Conservation (phyloP, 2,888 invertebrate genomes). For the Cephonodes hylas region DNA sequence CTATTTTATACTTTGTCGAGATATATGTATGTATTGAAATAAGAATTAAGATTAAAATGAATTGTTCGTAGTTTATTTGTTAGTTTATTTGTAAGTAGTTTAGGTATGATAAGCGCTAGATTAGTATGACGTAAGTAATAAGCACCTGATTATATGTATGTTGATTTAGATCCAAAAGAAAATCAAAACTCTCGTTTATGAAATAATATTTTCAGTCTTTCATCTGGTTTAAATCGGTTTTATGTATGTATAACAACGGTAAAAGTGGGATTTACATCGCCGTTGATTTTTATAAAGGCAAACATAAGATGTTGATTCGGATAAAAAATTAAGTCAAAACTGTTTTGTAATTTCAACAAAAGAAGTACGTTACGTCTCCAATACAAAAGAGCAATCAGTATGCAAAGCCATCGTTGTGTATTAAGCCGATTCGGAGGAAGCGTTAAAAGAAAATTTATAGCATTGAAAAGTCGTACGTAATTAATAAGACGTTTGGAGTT, state of each 20-base stretch:
- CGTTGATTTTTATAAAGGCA: no score
- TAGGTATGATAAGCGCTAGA: no score
- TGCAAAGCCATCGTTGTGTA: constrained; percentile 68
- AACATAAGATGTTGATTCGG: no score
- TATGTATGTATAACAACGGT: no score
- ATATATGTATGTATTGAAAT: no score
- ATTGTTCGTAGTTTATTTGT: neutral
- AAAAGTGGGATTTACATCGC: no score
- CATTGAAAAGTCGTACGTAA: constrained; percentile 80
- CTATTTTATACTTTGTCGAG: neutral
- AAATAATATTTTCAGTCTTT: no score
- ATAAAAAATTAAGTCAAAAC: neutral
- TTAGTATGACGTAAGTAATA: no score
- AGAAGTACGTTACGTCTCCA: constrained; percentile 20
- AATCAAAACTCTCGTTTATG: no score
- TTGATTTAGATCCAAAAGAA: no score
- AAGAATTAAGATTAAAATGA: neutral
- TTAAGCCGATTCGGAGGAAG: constrained; percentile 71
- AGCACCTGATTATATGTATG: no score
- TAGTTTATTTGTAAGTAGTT: neutral
- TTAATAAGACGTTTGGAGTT: constrained; percentile 82
- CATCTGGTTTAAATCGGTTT: no score
- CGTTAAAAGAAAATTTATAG: constrained; percentile 80
- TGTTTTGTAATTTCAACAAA: neutral
- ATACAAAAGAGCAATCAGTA: constrained; percentile 68